Percentiles rank a stretch among this genome's conserved stretches.
Conservation (phyloP, 2,113 vertebrate genomes). For the Stegostoma tigrinum region DNA sequence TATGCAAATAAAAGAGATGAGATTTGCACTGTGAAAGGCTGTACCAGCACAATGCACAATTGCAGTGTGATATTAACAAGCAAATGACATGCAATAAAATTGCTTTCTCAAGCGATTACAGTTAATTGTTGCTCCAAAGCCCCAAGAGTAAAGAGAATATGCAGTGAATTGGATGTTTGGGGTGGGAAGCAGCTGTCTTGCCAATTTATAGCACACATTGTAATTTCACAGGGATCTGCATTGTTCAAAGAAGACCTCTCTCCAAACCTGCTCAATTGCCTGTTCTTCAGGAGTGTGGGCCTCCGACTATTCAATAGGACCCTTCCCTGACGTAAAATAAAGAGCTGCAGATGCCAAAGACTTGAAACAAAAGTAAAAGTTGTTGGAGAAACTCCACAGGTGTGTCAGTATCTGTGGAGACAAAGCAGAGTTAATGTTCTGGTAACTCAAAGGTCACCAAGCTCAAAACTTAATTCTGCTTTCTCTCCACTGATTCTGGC, state of each 20-base stretch:
- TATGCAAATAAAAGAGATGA: constrained; percentile 12
- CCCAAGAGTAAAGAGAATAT: not conserved
- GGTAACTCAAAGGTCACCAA: no score
- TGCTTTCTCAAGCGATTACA: not conserved
- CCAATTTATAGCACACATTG: not conserved
- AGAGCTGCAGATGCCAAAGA: no score
- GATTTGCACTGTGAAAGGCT: not conserved
- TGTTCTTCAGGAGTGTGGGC: not conserved
- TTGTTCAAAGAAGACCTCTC: not conserved
- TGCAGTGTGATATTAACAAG: constrained; percentile 1
- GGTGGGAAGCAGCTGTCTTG: not conserved
- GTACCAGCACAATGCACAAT: not conserved
- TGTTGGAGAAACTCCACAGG: no score
- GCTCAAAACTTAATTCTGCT: no score
- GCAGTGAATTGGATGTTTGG: not conserved
- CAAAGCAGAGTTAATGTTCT: no score
- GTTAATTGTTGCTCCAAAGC: not conserved
- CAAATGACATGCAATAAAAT: not conserved
- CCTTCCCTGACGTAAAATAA: not conserved
- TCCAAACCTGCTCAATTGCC: not conserved
- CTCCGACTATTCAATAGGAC: not conserved
- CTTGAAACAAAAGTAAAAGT: no score
- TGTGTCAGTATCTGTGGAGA: no score
- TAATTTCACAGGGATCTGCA: no score
- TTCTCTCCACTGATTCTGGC: no score